phyloP scores from a whole-genome alignment of 2,888 invertebrate genomes.

The Osmoderma eremita region DNA sequence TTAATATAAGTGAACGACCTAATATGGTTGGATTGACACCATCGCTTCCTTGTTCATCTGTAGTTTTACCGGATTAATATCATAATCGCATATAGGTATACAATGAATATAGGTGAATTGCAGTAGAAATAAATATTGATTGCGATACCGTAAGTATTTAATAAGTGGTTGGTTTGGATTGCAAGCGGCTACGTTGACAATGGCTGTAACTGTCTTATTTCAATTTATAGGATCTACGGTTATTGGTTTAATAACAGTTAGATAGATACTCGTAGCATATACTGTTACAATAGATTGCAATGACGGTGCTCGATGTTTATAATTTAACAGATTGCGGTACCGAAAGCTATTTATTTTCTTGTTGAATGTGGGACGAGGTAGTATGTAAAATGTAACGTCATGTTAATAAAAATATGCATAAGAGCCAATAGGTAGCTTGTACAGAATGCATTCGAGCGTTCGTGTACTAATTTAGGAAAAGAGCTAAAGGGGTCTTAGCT shows the following conservation, averaged over 20 bases:
- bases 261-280: background rate
- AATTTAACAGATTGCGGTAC: background rate
- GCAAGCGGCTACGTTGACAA: background rate
- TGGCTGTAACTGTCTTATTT: conserved; percentile 16
- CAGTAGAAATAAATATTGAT: background rate
- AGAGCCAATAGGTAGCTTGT: too few relatives aligned
- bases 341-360: too few relatives aligned
- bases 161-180: background rate
- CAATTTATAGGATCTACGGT: conserved; percentile 23
- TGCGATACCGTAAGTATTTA: background rate
- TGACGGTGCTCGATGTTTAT: background rate
- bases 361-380: too few relatives aligned
- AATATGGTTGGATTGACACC: conserved; percentile 4
- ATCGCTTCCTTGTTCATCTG: conserved; percentile 6
- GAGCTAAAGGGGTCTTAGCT: too few relatives aligned
- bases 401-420: too few relatives aligned
- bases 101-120: too few relatives aligned
- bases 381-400: too few relatives aligned
- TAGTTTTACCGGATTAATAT: background rate
- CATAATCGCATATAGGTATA: too few relatives aligned
- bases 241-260: conserved; percentile 35
- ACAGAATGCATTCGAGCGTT: too few relatives aligned
- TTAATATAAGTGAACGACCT: conserved; percentile 9
- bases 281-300: conserved; percentile 28
- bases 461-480: too few relatives aligned